phyloP scores from a whole-genome alignment of 2,888 invertebrate genomes.

The Ramazzottius varieornatus region DNA sequence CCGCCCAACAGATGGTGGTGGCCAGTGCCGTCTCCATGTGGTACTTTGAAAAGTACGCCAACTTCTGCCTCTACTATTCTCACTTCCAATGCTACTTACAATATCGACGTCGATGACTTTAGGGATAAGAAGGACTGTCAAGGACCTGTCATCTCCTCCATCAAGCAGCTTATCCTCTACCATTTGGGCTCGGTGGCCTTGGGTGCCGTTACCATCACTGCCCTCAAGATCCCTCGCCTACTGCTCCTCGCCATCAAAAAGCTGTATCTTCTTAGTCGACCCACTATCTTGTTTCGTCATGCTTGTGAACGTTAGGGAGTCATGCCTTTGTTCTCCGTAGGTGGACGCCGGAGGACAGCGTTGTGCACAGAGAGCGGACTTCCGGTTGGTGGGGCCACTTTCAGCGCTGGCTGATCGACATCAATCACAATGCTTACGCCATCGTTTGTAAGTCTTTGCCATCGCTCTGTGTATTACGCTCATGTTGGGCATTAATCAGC shows the following conservation, averaged over 20 bases:
- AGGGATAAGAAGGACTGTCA: constrained; percentile 16
- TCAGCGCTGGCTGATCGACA: neutral
- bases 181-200: constrained; percentile 25
- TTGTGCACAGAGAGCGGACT: no score
- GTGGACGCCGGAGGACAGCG: no score
- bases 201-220: constrained; percentile 23
- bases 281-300: no score
- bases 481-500: no score
- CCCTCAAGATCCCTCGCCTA: constrained; percentile 23
- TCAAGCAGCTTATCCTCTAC: constrained; percentile 18
- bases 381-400: no score
- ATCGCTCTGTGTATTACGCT: no score
- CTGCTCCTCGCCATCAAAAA: constrained; percentile 22
- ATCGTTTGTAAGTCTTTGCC: constrained; percentile 36
- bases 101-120: no score
- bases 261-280: constrained; percentile 21
- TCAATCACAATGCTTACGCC: constrained; percentile 82
- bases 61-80: constrained; percentile 2
- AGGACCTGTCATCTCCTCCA: constrained; percentile 15
- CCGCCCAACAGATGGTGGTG: constrained; percentile 75
- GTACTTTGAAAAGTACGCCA: constrained; percentile 51
- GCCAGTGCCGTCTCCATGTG: constrained; percentile 74
- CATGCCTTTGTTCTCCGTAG: no score
- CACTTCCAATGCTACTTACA: constrained; percentile 6
- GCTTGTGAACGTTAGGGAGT: no score